phyloP scores from a whole-genome alignment of 2,888 invertebrate species.

The Aplocera efformata region DNA sequence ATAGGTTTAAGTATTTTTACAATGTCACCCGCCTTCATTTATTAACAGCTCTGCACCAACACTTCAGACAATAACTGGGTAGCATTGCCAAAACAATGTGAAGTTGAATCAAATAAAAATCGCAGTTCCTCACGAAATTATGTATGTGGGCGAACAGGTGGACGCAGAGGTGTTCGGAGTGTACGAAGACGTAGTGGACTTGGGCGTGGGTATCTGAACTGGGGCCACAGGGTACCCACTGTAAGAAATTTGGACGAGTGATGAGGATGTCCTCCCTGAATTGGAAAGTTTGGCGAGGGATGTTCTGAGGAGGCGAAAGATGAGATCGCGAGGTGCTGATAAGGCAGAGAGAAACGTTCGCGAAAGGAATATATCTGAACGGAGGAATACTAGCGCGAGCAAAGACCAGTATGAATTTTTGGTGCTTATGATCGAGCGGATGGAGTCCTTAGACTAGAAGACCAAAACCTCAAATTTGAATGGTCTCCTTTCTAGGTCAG shows the following conservation, averaged over 20 bases:
- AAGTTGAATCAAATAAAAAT: too few relatives aligned
- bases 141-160: conserved; percentile 6
- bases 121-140: too few relatives aligned
- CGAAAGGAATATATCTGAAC: too few relatives aligned
- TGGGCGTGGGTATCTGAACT: conserved; percentile 1
- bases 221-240: conserved; percentile 9
- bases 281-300: conserved; percentile 12
- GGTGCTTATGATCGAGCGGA: background rate
- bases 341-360: background rate
- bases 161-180: conserved; percentile 4
- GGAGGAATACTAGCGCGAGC: conserved; percentile 2
- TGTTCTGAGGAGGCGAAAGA: conserved; percentile 10
- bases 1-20: too few relatives aligned
- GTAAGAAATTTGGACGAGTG: conserved; percentile 8
- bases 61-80: too few relatives aligned
- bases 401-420: conserved; percentile 4
- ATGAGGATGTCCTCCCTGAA: conserved; percentile 10
- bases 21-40: too few relatives aligned
- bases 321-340: conserved; percentile 7
- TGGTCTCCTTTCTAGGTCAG: conserved; percentile 2
- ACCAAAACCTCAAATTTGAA: background rate
- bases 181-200: conserved; percentile 6
- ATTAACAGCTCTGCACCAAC: too few relatives aligned
- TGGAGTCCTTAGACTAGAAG: background rate
- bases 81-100: too few relatives aligned